phyloP scores from a whole-genome alignment of 2,888 invertebrate genomes.

The Argyresthia goedartella region DNA sequence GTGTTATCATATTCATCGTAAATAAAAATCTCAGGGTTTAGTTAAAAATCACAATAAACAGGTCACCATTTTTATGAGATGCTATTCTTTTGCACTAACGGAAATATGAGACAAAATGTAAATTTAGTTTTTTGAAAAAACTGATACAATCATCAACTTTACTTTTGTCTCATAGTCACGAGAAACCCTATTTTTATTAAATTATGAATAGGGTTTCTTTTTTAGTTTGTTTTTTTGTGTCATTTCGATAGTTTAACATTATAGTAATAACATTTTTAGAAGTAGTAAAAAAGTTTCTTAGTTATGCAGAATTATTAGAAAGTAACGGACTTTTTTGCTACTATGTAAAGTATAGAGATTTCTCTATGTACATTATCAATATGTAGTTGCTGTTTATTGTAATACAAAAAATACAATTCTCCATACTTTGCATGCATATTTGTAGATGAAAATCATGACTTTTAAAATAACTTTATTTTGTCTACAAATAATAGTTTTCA shows the following conservation, averaged over 20 bases:
- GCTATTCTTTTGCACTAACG: neutral
- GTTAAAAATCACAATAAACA: neutral
- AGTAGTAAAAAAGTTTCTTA: neutral
- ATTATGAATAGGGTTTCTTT: constrained; percentile 30
- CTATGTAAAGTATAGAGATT: neutral
- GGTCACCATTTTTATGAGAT: neutral
- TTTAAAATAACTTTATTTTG: neutral
- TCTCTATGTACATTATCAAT: neutral
- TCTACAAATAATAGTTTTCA: neutral
- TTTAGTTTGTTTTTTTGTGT: constrained; percentile 28
- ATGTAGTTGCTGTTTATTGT: neutral
- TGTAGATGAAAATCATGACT: neutral
- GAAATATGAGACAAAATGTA: constrained; percentile 16
- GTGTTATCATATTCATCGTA: neutral
- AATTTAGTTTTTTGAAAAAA: neutral
- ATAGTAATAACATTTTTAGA: constrained; percentile 20
- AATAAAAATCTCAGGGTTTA: neutral
- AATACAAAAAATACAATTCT: neutral
- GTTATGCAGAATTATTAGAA: constrained; percentile 6
- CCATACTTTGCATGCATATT: neutral
- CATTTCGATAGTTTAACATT: constrained; percentile 28
- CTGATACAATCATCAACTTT: constrained; percentile 13
- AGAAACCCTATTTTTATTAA: constrained; percentile 28
- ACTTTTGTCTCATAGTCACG: constrained; percentile 19
- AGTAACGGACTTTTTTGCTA: constrained; percentile 21